Evolutionary conservation across 2,888 invertebrate genomes (phyloP).

Genomic region (Tipula unca): DNA sequence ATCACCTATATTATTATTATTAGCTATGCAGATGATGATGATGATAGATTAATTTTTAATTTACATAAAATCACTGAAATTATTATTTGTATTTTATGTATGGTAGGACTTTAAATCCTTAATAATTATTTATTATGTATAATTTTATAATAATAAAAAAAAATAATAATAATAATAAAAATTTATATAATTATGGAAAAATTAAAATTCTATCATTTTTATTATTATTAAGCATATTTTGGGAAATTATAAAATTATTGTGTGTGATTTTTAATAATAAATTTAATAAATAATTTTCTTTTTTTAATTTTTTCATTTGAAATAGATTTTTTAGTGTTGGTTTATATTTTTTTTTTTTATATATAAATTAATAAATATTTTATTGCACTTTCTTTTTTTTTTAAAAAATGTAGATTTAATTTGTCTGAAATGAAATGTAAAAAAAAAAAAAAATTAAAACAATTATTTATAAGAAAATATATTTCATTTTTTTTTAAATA

Average conservation of each 20-base stretch:
- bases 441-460: not conserved
- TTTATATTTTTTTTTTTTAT: not conserved
- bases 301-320: conserved; percentile 14
- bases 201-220: conserved; percentile 4
- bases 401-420: not conserved
- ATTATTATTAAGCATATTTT: not conserved
- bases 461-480: not conserved
- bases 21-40: no score
- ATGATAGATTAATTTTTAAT: not conserved
- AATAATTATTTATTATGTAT: not conserved
- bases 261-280: not conserved
- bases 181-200: not conserved
- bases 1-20: not conserved
- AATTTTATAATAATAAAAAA: not conserved
- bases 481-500: not conserved
- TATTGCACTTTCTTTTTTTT: not conserved
- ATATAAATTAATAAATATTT: not conserved
- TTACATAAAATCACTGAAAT: not conserved
- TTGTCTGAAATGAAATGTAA: not conserved
- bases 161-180: not conserved
- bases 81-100: not conserved
- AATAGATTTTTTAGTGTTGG: not conserved
- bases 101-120: not conserved
- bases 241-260: not conserved
- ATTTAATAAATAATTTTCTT: not conserved